Percentiles rank a stretch among this genome's conserved stretches.
Evolutionary conservation across 2,113 vertebrate genomes (phyloP).

Genomic region (Perca fluviatilis): DNA sequence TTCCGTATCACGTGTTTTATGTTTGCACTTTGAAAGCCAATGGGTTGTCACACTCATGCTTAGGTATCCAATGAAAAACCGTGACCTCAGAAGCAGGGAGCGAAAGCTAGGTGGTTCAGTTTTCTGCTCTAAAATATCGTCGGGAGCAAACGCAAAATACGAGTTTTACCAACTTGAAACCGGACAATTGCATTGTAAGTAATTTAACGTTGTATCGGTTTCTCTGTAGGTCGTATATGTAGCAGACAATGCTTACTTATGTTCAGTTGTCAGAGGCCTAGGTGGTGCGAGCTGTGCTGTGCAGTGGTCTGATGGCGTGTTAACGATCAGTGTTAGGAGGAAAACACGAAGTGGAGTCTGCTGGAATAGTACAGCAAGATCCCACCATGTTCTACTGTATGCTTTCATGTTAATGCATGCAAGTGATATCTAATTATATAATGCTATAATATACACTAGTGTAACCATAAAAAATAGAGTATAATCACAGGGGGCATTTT

Average conservation of each 20-base stretch:
- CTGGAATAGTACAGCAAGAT: conserved; percentile 9
- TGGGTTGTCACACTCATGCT: conserved; percentile 9
- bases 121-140: background rate
- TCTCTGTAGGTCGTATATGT: background rate
- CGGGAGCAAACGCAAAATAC: background rate
- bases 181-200: conserved; percentile 35
- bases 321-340: background rate
- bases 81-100: conserved; percentile 18
- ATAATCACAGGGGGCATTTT: background rate
- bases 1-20: conserved; percentile 59
- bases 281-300: conserved; percentile 37
- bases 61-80: conserved; percentile 31
- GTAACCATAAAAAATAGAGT: too few relatives aligned
- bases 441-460: background rate
- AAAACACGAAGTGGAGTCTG: background rate
- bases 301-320: conserved; percentile 80
- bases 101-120: background rate
- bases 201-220: background rate
- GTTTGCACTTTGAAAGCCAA: conserved; percentile 59
- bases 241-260: conserved; percentile 32
- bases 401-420: background rate
- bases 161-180: background rate
- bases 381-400: accelerated
- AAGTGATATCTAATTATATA: background rate
- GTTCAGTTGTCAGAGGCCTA: conserved; percentile 43